phyloP scores from a whole-genome alignment of 37 sponge, comb jelly and placozoan species.

The Eunapius fragilis region DNA sequence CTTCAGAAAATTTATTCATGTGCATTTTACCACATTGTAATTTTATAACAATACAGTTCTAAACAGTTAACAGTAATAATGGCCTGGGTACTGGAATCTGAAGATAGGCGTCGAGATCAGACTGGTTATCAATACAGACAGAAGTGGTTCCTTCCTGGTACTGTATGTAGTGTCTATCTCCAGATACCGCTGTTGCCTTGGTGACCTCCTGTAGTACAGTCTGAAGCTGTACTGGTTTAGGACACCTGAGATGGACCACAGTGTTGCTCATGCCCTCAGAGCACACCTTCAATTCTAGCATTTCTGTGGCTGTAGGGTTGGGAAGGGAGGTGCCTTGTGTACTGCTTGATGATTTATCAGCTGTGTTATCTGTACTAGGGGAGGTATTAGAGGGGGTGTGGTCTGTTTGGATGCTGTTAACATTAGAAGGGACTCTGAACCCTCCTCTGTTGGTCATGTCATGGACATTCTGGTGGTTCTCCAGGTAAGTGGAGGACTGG shows the following conservation, averaged over 20 bases:
- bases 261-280: background rate
- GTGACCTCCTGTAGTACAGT: background rate
- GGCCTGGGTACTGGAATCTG: background rate
- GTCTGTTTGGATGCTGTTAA: background rate
- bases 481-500: constrained; percentile 22
- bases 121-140: background rate
- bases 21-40: background rate
- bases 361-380: background rate
- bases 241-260: background rate
- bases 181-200: background rate
- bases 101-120: background rate
- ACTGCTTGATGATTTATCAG: background rate
- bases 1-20: background rate
- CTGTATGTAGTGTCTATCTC: background rate
- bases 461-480: constrained; percentile 36
- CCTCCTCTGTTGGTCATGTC: constrained; percentile 32
- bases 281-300: background rate
- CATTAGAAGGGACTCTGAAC: constrained; percentile 17
- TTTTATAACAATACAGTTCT: background rate
- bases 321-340: background rate
- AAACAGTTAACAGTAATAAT: background rate
- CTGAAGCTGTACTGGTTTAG: background rate
- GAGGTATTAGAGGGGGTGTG: background rate
- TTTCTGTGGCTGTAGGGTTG: background rate
- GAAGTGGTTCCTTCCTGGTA: background rate